Evolutionary conservation across 2,113 vertebrate species (phyloP), one percentile per base, ranked within the genome.

Genomic region (Peromyscus leucopus): DNA sequence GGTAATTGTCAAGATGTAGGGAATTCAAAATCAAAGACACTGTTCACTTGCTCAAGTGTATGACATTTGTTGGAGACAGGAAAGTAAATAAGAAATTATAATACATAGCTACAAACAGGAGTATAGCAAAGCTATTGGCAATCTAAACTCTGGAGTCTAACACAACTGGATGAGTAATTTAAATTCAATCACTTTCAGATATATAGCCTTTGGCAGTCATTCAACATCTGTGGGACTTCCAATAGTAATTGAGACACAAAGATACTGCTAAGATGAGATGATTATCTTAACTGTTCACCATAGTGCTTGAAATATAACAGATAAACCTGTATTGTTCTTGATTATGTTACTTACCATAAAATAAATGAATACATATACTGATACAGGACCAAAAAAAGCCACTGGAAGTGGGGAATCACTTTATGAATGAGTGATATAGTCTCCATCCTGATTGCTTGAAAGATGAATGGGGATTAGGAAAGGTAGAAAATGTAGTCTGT

Each of bases 1-100:
- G 33, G 33, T 63, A 92, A 83, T 90, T 75, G 61, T 71, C 55
- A 97, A 90, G 33, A 16, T 90, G 13, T 46, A 55, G 42, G 39
- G 33, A 90, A 94, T 61, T 55, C 80, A 97, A 72, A 85, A 92
- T 78, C 13, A 75, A 65, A 92, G 57, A 79, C 10, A 67, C 1
- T 83, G 46, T 65, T 97, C 7, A 51, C 92, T 39, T 13, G 72
- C 76, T 92, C 33, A 78, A 87, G 28, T 92, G 71, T 28, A 90
- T 92, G 85, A 9, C 17, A 90, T 92, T 96, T 57, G 85, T 3
- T 63, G 7, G 16, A 86, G 55, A 67, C 6, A 90, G 19, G 19
- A 63, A 95, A 91, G 89, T 67, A 94, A 94, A 42, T 16, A 95
- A 17, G 59, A 85, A 94, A 79, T 94, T 96, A 51, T 42, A 78